phyloP scores from a whole-genome alignment of 2,113 vertebrate genomes.

The Hippocampus barbouri region DNA sequence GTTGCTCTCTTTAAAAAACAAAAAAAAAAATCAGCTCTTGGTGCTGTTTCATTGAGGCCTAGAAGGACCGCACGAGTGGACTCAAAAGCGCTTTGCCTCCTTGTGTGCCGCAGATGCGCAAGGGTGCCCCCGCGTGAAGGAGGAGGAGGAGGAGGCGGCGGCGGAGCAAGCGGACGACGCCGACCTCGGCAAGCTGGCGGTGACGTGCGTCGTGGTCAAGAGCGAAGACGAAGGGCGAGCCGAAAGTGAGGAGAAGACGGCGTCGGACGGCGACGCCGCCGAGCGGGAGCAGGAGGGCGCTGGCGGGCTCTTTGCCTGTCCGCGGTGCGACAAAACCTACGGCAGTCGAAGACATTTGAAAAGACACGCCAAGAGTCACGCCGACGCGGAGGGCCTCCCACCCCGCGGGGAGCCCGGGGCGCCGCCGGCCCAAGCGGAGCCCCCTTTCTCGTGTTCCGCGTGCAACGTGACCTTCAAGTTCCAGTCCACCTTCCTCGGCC shows the following conservation, averaged over 20 bases:
- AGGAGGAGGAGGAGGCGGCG: background rate
- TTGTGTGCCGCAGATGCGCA: background rate
- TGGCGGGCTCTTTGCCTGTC: too few species aligned
- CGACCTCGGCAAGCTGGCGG: background rate
- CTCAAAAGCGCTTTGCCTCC: too few species aligned
- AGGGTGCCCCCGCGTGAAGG: background rate
- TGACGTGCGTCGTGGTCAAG: background rate
- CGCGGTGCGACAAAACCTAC: too few species aligned
- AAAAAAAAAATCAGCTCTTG: too few species aligned
- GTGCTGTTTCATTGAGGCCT: too few species aligned
- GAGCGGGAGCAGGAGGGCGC: background rate
- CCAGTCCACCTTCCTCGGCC: background rate
- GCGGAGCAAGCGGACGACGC: background rate
- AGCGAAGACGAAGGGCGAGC: background rate
- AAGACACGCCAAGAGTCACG: background rate
- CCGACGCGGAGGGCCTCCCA: too few species aligned
- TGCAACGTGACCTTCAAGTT: background rate
- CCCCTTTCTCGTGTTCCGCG: background rate
- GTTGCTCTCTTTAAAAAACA: too few species aligned
- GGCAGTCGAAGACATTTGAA: background rate
- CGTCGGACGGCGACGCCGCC: too few species aligned
- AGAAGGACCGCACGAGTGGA: too few species aligned
- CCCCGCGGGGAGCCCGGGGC: too few species aligned
- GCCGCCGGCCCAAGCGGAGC: background rate
- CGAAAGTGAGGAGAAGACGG: background rate